These are phyloP conservation scores for Ochotona princeps DNA, from an alignment of 2,113 vertebrate genomes.

Conservation along the genomic window DNA sequence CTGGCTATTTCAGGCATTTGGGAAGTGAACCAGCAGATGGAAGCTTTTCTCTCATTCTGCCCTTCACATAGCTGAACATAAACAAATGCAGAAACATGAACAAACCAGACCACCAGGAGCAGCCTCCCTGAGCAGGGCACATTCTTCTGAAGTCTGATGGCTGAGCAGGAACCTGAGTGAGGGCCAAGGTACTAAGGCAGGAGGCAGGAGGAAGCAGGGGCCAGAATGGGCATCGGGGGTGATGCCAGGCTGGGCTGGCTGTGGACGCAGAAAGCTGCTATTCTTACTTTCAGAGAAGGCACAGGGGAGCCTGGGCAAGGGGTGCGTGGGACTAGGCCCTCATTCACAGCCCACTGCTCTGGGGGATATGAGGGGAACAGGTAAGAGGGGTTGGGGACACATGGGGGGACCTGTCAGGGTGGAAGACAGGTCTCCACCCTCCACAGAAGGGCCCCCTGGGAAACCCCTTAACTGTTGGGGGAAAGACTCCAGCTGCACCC, in stretches of 20 bases:
- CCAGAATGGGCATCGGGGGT: accelerated
- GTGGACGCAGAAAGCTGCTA: accelerated
- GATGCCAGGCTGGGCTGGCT: background rate
- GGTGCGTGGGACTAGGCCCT: background rate
- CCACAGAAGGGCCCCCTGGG: background rate
- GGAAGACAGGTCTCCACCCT: background rate
- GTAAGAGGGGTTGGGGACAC: background rate
- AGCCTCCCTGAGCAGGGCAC: background rate
- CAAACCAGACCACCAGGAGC: background rate
- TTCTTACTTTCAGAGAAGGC: background rate
- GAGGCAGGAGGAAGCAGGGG: background rate
- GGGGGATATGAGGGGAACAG: background rate
- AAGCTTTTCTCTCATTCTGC: too few species aligned
- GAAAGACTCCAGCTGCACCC: background rate
- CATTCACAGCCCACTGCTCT: background rate
- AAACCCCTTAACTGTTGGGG: background rate
- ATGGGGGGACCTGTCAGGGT: background rate
- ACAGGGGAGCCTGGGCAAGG: background rate
- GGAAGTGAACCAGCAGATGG: too few species aligned
- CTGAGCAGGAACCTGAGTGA: accelerated
- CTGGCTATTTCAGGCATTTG: too few species aligned
- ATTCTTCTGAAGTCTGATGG: background rate
- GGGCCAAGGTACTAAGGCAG: background rate
- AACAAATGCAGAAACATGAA: too few species aligned
- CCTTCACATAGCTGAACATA: too few species aligned